Base-by-base conservation (phyloP, 2,113 vertebrate species). In the Muntiacus muntjak region DNA sequence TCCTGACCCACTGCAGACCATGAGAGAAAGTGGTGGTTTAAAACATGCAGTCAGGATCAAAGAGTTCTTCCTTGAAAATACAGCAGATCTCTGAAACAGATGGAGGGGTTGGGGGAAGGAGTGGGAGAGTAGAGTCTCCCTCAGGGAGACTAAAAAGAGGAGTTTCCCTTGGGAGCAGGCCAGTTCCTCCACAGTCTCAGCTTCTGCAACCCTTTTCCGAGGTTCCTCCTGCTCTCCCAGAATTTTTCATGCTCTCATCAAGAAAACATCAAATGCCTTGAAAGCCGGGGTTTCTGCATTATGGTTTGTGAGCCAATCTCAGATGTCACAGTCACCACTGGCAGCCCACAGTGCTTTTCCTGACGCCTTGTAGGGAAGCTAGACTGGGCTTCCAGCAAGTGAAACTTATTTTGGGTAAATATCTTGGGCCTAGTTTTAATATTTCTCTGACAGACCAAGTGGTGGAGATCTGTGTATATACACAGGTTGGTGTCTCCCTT, bases 211-310 rank as follows among this genome's bases (percentile, higher is more conserved):
- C 26, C 25, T 52, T 91, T 54, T 33, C 52, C 26, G 47, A 21
- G 76, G 79, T 71, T 86, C 36, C 17, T 57, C 28, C 7, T 23
- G 50, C 13, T 55, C 10, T 64, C 86, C 76, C 10, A 14, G 45
- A 64, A 74, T 81, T 95, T 16, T 86, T 14, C 58, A 43, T 25
- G 50, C 64, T 95, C 43, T 81, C 71, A 82, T 45, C 16, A 82
- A 78, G 36, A 89, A 97, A 96, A 96, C 71, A 79, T 79, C 81
- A 87, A 85, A 85, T 94, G 52, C 74, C 62, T 92, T 78, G 90
- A 89, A 81, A 88, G 74, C 33, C 30, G 78, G 57, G 62, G n/a
- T 88, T 91, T 97, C 78, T 78, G 67, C 50, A 60, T 92, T 58
- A 45, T 81, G 94, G 79, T 88, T 87, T 92, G 50, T 81, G 43